These are phyloP conservation scores for Albula goreensis DNA, from an alignment of 2,113 vertebrate species.

Conservation along the genomic window DNA sequence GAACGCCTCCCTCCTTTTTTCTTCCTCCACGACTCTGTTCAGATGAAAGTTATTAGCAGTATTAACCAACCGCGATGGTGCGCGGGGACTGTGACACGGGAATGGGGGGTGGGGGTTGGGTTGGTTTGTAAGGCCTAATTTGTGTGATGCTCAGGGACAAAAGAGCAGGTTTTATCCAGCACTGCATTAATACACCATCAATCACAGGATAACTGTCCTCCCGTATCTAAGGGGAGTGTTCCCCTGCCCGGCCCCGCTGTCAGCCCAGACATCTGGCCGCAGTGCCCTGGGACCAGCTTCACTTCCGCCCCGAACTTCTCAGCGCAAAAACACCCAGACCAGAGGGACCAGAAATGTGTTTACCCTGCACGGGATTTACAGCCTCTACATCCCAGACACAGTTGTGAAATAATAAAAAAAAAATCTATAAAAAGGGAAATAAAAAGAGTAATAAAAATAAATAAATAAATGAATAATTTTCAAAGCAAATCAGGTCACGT, in stretches of 20 bases:
- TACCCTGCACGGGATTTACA: constrained; percentile 64
- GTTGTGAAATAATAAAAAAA: constrained; percentile 29
- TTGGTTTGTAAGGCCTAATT: constrained; percentile 79
- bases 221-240: constrained; percentile 68
- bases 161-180: constrained; percentile 59
- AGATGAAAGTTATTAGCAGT: constrained; percentile 62
- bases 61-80: constrained; percentile 52
- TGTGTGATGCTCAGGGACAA: constrained; percentile 82
- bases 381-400: constrained; percentile 52
- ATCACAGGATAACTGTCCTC: constrained; percentile 77
- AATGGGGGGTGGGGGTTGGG: constrained; percentile 40
- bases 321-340: constrained; percentile 52
- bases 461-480: constrained; percentile 21
- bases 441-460: constrained; percentile 50
- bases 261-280: constrained; percentile 62
- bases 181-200: constrained; percentile 75
- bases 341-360: constrained; percentile 64
- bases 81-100: constrained; percentile 40
- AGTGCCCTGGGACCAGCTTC: constrained; percentile 56
- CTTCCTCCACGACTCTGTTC: constrained; percentile 14
- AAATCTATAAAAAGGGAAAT: no score
- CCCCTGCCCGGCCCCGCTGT: constrained; percentile 54
- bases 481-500: constrained; percentile 52
- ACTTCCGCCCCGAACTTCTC: constrained; percentile 60
- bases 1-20: constrained; percentile 28